Base-by-base conservation (phyloP, 1,140 invertebrate genomes). In the Hyposmocoma kahamanoa region DNA sequence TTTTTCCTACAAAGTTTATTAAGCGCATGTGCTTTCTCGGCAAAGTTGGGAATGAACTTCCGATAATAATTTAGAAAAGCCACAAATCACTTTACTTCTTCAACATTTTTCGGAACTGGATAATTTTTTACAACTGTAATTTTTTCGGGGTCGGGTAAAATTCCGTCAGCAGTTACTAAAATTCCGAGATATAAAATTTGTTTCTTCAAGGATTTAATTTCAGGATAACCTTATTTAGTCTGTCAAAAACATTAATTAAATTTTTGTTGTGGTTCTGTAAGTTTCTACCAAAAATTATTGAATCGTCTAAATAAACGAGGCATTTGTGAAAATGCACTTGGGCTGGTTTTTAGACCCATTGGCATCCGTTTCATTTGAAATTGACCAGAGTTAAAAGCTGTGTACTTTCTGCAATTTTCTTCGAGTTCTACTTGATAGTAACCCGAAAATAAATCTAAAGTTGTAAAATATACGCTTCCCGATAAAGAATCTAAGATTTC, bases 11-110 rank as follows among this genome's bases (percentile, higher is more conserved):
- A 38, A 10, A 47, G 11, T 26, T 47, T 47, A 39, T 47, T 47
- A 11, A 47, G n/a, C 6, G 34, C 22, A 17, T 15, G 51, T 74
- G 17, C 87, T 50, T 3, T 78, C 19, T 22, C 66, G 54, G 3
- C 73, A 58, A 20, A 72, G 61, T 50, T 58, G 47, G 72, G 45
- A 10, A 87, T 75, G 51, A 85, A 87, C 48, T 60, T 55, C 8
- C 81, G 17, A 51, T 87, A 87, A 55, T 84, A 87, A 5, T 72
- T 66, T 4, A 49, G 46, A 5, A 87, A 42, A 36, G 87, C 87
- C 26, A 88, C 39, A 55, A 88, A 88, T 46, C 53, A 38, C 67
- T 74, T 78, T 8, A 87, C 49, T 21, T 84, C 51, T 42, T 78
- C 77, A 5, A 22, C 2, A 42, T 56, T 73, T 56, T 55, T 77